Base-by-base conservation (phyloP, 2,888 invertebrate genomes). In the Brachypterus glaber region DNA sequence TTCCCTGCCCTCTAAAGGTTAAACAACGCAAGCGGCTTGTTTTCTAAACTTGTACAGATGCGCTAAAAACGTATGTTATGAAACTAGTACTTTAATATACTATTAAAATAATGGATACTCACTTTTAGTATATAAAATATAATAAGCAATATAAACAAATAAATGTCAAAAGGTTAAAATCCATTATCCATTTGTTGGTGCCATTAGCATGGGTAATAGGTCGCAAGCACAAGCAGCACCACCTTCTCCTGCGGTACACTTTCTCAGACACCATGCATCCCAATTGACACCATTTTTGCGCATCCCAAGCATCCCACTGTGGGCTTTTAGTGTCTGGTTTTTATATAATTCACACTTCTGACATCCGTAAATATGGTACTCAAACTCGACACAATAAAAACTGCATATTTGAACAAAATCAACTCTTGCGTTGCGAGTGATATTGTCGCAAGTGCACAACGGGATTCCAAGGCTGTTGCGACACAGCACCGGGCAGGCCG, bases 211-310 rank as follows among this genome's bases (percentile, higher is more conserved):
- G 2, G 82, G 82, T 31, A 76, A 67, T 37, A 79, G 67, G 63
- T 82, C 79, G 62, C 83, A 83, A 63, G 79, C 77, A 68, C 83
- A 83, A 44, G 82, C 79, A 16, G 76, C 74, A n/a, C 83, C 83
- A 38, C 83, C 83, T 47, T 79, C 76, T 2, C 80, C 82, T 52
- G 73, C 72, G 24, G 71, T 64, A 60, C 82, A 83, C 52, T 79
- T 73, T 4, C 69, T 59, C 51, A 70, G 68, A 63, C 83, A 83
- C 73, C 81, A 74, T 37, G 70, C 67, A 12, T 71, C 62, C 81
- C 81, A 82, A 36, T 79, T 72, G 34, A 58, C 40, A 11, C 37
- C 32, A 4, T 9, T 27, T 11, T 5, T 9, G 8, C 5, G 4
- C 12, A 11, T 9, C 4, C 12, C 7, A 4, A 27, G 12, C 7